These are phyloP conservation scores for Dusona sp. DNA, from an alignment of 2,888 invertebrate species.

Conservation along the genomic window DNA sequence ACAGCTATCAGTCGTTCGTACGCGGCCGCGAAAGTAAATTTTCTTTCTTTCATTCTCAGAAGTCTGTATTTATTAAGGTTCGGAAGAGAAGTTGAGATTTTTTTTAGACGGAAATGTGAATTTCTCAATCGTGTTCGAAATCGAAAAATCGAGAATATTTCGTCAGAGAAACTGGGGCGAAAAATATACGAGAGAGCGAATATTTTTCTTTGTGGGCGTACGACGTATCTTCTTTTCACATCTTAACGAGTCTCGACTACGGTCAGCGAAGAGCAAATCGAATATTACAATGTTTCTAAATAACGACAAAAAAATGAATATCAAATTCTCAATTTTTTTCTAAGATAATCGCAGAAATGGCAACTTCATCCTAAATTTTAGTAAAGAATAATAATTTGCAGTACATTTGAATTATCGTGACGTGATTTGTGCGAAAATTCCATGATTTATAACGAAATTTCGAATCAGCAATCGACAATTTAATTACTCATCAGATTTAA, in stretches of 20 bases:
- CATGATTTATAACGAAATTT: neutral
- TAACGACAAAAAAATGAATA: neutral
- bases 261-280: neutral
- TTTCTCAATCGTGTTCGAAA: neutral
- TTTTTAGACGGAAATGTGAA: neutral
- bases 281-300: neutral
- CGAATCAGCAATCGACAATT: neutral
- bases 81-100: slow-evolving; percentile 3
- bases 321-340: neutral
- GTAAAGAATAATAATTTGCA: neutral
- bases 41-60: neutral
- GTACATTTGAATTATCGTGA: neutral
- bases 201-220: slow-evolving; percentile 20
- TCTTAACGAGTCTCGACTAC: slow-evolving; percentile 13
- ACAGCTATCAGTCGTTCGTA: neutral
- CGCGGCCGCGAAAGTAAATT: neutral
- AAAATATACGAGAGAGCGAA: slow-evolving; percentile 1
- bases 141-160: slow-evolving; percentile 30
- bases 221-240: slow-evolving; percentile 11
- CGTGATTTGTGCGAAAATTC: neutral
- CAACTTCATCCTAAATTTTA: neutral
- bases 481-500: neutral
- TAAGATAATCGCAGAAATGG: neutral
- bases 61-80: neutral
- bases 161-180: neutral